phyloP scores from a whole-genome alignment of 1,140 invertebrate species.

The Solen grandis region DNA sequence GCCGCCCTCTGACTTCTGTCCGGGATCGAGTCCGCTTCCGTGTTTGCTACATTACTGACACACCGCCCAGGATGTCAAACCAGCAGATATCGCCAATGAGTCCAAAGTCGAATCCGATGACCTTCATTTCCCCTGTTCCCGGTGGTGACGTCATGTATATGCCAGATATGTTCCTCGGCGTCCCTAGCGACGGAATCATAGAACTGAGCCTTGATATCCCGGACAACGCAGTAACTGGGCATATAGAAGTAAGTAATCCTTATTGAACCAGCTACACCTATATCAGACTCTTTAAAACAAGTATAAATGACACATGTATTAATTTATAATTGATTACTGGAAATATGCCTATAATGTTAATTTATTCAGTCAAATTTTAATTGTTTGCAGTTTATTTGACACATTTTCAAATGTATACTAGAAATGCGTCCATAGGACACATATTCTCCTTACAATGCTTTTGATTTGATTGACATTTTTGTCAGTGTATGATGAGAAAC shows the following conservation, averaged over 20 bases:
- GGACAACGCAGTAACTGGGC: conserved; percentile 28
- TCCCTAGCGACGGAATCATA: conserved; percentile 36
- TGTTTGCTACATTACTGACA: conserved; percentile 35
- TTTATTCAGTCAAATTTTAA: no score
- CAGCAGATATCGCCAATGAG: conserved; percentile 19
- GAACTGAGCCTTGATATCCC: conserved; percentile 42
- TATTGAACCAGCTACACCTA: no score
- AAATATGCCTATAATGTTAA: no score
- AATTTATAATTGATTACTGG: no score
- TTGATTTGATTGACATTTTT: no score
- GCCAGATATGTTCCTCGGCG: conserved; percentile 23
- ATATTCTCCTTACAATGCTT: no score
- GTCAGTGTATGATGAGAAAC: no score
- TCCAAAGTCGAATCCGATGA: conserved; percentile 30
- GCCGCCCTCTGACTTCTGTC: conserved; percentile 8
- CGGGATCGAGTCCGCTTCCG: conserved; percentile 16
- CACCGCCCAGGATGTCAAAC: background rate
- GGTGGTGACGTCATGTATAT: conserved; percentile 36
- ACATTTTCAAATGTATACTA: no score
- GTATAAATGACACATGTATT: no score
- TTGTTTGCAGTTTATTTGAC: no score
- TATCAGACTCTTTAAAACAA: no score
- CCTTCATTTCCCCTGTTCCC: conserved; percentile 36
- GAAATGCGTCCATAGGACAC: no score
- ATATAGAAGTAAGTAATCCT: conserved; percentile 48